Conservation (phyloP, 2,113 vertebrate species). For the Bufo bufo region DNA sequence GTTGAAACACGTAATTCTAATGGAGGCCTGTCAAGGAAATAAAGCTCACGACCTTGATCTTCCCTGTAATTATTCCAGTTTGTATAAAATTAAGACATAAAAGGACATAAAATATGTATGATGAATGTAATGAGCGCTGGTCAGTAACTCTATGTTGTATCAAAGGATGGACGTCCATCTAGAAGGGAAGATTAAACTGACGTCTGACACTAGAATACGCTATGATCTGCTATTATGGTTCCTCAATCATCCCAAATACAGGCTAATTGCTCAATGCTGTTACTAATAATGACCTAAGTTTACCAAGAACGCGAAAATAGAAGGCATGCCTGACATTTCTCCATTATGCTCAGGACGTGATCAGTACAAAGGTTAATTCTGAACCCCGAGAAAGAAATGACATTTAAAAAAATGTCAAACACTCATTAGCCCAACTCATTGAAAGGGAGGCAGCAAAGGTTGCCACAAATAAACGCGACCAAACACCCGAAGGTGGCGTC, state of each 20-base stretch:
- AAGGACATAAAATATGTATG: background rate
- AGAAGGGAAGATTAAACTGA: background rate
- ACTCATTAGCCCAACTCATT: background rate
- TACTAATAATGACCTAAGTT: background rate
- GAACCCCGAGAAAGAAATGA: background rate
- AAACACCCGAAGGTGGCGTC: background rate
- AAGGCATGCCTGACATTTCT: conserved; percentile 4
- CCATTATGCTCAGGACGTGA: background rate
- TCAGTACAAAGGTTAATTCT: conserved; percentile 6
- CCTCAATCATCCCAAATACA: background rate
- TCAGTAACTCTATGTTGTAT: background rate
- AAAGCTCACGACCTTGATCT: background rate
- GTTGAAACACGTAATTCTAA: background rate
- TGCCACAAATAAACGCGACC: background rate
- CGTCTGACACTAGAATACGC: background rate
- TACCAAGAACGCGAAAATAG: background rate
- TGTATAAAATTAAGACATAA: background rate
- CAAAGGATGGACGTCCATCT: background rate
- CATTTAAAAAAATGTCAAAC: background rate
- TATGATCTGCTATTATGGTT: background rate
- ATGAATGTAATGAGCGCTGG: background rate
- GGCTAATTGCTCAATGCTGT: background rate
- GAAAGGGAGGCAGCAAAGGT: background rate
- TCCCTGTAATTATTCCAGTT: background rate
- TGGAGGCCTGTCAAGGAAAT: background rate